Base-by-base conservation (phyloP, 37 sponge, comb jelly and placozoan genomes). In the Axinella damicornis region DNA sequence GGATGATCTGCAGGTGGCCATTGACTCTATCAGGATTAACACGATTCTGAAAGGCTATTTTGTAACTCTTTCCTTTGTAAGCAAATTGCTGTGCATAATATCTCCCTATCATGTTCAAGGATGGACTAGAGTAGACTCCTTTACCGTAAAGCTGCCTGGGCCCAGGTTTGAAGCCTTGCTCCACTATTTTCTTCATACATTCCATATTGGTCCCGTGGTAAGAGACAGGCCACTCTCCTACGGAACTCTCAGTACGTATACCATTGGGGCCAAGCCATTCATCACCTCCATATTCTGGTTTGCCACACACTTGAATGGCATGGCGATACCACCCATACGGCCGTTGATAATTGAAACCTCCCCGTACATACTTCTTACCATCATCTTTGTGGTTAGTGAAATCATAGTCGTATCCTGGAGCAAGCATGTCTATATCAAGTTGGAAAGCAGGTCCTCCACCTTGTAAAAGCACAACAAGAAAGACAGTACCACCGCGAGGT, bases 171-270 rank as follows among this genome's bases (percentile, higher is more conserved):
- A 28, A 68, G 28, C 80, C 80, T 37, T 77, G 56, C 4, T 70
- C 34, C 0, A 57, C 46, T 0, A 85, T 85, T 27, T 36, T 67
- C 4, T 41, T 57, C 0, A n/a, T 38, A 30, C 25, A 21, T 18
- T 64, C 64, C 67, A 55, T 67, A 1, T 34, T 55, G 9, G 79
- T 70, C 6, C 87, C 78, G 30, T 86, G 87, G 32, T 79, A 86
- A 0, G 87, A 78, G 27, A 86, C 87, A 2, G 87, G 80, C 87
- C 87, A 86, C 53, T 86, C 87, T 9, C 60, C 72, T 5, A 32
- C 30, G 0, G 80, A 36, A 15, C 71, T 64, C 0, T 86, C 52
- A 6, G 80, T 71, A 12, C 87, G 62, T 32, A 79, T 86, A 25
- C 87, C 87, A 46, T 57, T 59, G 14, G 57, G 60, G 4, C 87